Percentiles rank a stretch among this genome's conserved stretches.
phyloP scores from a whole-genome alignment of 2,888 invertebrate species.

The Pollenia labialis region DNA sequence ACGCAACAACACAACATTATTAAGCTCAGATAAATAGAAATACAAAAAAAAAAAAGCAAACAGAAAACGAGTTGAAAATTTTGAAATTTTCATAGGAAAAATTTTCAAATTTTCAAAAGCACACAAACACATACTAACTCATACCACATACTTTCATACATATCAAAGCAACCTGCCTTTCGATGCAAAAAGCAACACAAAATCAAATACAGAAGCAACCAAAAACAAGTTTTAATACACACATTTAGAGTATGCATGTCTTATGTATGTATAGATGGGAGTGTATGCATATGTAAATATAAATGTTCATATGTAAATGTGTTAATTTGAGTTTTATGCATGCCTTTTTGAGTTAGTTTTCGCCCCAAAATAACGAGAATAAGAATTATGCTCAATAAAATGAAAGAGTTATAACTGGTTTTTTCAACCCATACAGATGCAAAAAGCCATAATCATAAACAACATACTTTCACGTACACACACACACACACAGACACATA shows the following conservation, averaged over 20 bases:
- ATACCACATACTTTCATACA: not conserved
- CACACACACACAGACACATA: not conserved
- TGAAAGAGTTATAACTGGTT: conserved; percentile 72
- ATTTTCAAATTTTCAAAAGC: conserved; percentile 69
- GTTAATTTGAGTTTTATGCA: conserved; percentile 71
- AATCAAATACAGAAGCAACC: conserved; percentile 56
- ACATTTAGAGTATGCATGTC: not conserved
- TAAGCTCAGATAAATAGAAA: conserved; percentile 28
- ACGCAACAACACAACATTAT: conserved; percentile 10
- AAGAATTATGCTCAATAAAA: conserved; percentile 72
- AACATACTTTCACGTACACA: conserved; percentile 22
- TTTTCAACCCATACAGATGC: conserved; percentile 9
- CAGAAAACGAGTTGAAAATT: conserved; percentile 70
- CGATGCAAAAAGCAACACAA: conserved; percentile 59
- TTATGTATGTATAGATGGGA: conserved; percentile 5
- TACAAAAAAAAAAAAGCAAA: not conserved
- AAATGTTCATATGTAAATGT: conserved; percentile 56
- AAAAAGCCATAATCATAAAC: conserved; percentile 43
- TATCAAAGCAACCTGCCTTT: conserved; percentile 65
- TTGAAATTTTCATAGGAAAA: conserved; percentile 71
- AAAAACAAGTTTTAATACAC: conserved; percentile 62
- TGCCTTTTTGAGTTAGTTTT: conserved; percentile 73
- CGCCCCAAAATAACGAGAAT: conserved; percentile 73
- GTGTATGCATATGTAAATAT: conserved; percentile 30
- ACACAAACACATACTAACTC: conserved; percentile 29